These are phyloP conservation scores for Anabacerthia variegaticeps DNA, from an alignment of 2,797 vertebrate genomes.

Conservation along the genomic window DNA sequence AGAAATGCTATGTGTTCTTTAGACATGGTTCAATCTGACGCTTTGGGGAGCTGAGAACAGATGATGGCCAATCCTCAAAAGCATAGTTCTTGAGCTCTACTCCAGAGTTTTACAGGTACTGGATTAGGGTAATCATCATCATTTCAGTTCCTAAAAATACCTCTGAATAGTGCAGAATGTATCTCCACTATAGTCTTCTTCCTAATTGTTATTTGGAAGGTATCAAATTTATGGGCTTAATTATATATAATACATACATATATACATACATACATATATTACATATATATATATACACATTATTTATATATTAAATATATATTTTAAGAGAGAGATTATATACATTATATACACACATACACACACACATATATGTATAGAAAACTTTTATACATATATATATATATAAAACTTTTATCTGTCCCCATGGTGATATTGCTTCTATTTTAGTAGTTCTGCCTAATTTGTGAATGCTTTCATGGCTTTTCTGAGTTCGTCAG, in stretches of 20 bases:
- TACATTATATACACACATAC: rapidly evolving
- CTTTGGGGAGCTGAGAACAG: background rate
- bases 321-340: too few species aligned
- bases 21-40: rapidly evolving
- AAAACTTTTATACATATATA: background rate
- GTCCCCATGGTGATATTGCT: rapidly evolving
- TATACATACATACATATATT: background rate
- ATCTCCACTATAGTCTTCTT: background rate
- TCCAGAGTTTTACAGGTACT: background rate
- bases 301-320: too few species aligned
- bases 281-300: too few species aligned
- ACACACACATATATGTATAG: too few species aligned
- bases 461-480: background rate
- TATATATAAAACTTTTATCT: background rate
- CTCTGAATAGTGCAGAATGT: background rate
- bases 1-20: background rate
- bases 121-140: background rate
- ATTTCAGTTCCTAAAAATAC: background rate
- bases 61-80: background rate
- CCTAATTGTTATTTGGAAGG: background rate
- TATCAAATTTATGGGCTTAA: background rate
- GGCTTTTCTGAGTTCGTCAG: background rate
- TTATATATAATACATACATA: background rate
- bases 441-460: background rate
- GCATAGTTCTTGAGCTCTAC: background rate